A percentile compares a stretch with the other conserved stretches of the same genome.
Conservation (phyloP, 2,797 vertebrate species). For the Halcyon smyrnensis region DNA sequence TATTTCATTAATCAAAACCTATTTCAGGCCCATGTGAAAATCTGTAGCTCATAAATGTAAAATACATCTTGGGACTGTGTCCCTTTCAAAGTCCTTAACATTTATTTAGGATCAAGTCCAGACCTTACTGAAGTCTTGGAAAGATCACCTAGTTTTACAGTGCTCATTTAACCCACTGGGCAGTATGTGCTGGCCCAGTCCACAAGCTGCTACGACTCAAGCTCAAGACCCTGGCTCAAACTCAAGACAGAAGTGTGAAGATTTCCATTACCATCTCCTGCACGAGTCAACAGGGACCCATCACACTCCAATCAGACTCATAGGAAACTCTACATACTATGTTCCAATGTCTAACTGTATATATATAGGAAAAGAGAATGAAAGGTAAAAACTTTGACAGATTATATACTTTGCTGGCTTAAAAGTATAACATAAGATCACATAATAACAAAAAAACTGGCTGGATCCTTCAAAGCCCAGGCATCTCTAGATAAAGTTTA, state of each 20-base stretch:
- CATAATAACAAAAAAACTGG: not conserved
- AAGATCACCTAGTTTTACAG: not conserved
- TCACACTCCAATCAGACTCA: not conserved
- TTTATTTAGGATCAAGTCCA: not conserved
- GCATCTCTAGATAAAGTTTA: not conserved
- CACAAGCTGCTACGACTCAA: fast-evolving
- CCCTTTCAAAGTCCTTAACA: not conserved
- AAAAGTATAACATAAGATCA: not conserved
- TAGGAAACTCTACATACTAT: not conserved
- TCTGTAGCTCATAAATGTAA: not conserved
- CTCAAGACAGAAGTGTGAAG: not conserved
- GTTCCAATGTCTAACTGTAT: not conserved
- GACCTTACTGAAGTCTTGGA: not conserved
- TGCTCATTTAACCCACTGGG: not conserved
- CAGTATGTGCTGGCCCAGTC: not conserved
- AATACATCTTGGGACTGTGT: not conserved
- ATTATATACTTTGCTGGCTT: not conserved
- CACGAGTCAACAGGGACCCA: not conserved
- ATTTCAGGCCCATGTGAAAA: not conserved
- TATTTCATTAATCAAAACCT: not conserved
- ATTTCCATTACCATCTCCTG: not conserved
- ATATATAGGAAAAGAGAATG: not conserved
- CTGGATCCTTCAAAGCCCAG: not conserved
- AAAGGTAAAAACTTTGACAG: not conserved
- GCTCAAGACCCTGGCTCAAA: not conserved